Conservation (phyloP, 2,113 vertebrate genomes). For the Paratilapia polleni region DNA sequence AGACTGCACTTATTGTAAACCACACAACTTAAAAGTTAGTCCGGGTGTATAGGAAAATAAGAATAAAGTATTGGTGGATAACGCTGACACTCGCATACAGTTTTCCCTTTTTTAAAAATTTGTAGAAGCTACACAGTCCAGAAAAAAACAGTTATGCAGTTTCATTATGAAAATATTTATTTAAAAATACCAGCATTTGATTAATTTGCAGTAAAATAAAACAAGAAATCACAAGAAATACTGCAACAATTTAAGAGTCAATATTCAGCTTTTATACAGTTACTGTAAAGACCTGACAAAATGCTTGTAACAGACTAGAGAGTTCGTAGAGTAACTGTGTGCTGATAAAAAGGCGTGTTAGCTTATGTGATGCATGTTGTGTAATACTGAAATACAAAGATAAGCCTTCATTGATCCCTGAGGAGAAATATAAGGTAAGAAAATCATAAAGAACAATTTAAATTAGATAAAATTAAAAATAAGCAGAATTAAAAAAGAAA, state of each 20-base stretch:
- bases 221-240: background rate
- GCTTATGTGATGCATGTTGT: background rate
- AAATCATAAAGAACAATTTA: background rate
- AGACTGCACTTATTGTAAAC: no score
- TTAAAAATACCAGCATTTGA: slow-evolving; percentile 3
- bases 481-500: background rate
- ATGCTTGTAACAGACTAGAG: no score
- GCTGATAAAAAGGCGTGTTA: background rate
- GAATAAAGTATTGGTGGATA: no score
- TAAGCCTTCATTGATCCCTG: background rate
- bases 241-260: background rate
- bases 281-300: background rate
- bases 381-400: background rate
- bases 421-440: background rate
- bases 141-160: no score
- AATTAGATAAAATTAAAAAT: background rate
- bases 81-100: no score
- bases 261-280: background rate
- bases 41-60: no score
- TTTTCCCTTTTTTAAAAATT: background rate
- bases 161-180: background rate
- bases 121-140: background rate
- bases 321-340: background rate
- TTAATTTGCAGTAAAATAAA: background rate
- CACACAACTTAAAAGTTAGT: no score